A percentile compares a stretch with the other conserved stretches of the same genome.
These are phyloP conservation scores for Xanthia icteritia DNA, from an alignment of 2,888 invertebrate genomes.

Conservation along the genomic window DNA sequence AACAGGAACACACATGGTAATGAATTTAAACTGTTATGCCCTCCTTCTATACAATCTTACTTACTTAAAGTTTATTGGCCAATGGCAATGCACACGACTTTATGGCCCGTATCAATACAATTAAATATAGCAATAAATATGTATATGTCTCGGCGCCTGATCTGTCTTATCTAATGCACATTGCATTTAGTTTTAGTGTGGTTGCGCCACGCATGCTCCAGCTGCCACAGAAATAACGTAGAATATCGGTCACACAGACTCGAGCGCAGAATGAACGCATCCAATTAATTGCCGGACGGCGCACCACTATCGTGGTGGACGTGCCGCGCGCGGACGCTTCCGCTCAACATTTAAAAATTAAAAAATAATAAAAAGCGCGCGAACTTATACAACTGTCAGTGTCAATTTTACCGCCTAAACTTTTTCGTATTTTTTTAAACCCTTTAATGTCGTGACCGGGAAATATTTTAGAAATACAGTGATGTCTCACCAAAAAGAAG, in stretches of 20 bases:
- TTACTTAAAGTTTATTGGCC: conserved; percentile 44
- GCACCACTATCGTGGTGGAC: conserved; percentile 84
- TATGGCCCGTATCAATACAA: conserved; percentile 57
- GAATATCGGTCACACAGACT: conserved; percentile 89
- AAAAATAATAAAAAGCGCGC: conserved; percentile 80
- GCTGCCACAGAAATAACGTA: conserved; percentile 88
- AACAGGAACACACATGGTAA: conserved; percentile 47
- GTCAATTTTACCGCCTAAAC: conserved; percentile 48
- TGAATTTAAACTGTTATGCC: conserved; percentile 45
- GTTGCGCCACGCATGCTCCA: conserved; percentile 85
- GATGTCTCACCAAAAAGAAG: conserved; percentile 45
- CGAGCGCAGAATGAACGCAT: conserved; percentile 82
- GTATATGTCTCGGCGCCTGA: conserved; percentile 72
- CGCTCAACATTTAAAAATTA: conserved; percentile 74
- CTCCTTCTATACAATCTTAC: conserved; percentile 36
- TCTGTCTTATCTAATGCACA: conserved; percentile 86
- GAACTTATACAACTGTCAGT: conserved; percentile 68
- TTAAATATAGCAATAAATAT: conserved; percentile 64
- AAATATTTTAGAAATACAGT: conserved; percentile 26
- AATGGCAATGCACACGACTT: conserved; percentile 35
- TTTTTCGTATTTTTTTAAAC: conserved; percentile 8
- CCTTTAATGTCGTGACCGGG: conserved; percentile 9
- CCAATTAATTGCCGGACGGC: conserved; percentile 85
- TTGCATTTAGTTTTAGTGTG: conserved; percentile 87
- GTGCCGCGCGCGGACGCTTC: conserved; percentile 87